These are phyloP conservation scores for Eupsittula cactorum DNA, from an alignment of 2,113 vertebrate genomes.

Conservation along the genomic window DNA sequence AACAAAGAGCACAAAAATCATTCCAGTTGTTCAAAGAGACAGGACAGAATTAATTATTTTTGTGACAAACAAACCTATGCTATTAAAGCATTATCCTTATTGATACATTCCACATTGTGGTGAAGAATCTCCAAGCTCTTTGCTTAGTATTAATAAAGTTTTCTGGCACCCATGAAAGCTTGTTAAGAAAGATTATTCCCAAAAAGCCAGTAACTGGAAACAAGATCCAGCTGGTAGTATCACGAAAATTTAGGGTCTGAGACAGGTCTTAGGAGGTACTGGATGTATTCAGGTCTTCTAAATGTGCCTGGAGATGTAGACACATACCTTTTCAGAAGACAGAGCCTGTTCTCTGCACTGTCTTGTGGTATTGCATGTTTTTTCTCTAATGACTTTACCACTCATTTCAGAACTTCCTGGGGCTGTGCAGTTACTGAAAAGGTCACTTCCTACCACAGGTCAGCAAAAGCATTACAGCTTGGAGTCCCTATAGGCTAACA, in stretches of 20 bases:
- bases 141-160: not conserved
- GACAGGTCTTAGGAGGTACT: not conserved
- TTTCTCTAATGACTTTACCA: not conserved
- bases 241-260: not conserved
- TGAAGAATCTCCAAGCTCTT: not conserved
- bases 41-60: not conserved
- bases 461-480: not conserved
- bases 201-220: not conserved
- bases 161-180: not conserved
- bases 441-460: not conserved
- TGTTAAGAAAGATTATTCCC: slow-evolving; percentile 1
- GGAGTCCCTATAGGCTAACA: not conserved
- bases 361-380: not conserved
- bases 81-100: not conserved
- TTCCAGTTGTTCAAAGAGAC: not conserved
- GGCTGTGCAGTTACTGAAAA: not conserved
- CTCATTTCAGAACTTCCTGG: not conserved
- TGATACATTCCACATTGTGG: not conserved
- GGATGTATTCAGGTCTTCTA: not conserved
- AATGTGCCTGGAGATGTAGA: not conserved
- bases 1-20: slow-evolving; percentile 25
- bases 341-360: not conserved
- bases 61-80: not conserved
- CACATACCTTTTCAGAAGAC: not conserved
- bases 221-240: not conserved